phyloP scores from a whole-genome alignment of 2,888 invertebrate species.

The Tetropium fuscum region DNA sequence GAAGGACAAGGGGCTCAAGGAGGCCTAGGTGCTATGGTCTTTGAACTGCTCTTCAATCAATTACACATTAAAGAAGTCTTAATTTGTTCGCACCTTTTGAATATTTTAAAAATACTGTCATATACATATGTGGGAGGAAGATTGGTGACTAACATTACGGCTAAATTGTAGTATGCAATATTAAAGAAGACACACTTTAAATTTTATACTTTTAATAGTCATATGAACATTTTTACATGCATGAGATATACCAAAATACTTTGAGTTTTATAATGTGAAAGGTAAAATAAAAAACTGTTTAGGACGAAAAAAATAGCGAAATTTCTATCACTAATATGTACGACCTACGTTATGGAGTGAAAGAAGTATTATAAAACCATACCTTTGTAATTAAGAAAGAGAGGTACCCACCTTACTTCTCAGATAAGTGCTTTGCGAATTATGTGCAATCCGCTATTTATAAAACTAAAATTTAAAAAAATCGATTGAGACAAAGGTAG shows the following conservation, averaged over 20 bases:
- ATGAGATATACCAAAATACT: slow-evolving; percentile 61
- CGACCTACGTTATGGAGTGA: slow-evolving; percentile 49
- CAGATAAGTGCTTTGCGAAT: slow-evolving; percentile 31
- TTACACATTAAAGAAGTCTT: too few relatives aligned
- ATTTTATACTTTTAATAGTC: slow-evolving; percentile 54
- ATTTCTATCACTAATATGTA: slow-evolving; percentile 50
- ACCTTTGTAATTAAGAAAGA: slow-evolving; percentile 49
- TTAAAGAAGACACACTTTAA: slow-evolving; percentile 3
- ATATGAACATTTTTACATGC: slow-evolving; percentile 66
- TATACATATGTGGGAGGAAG: neutral
- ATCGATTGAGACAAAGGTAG: slow-evolving; percentile 24
- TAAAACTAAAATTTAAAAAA: slow-evolving; percentile 29
- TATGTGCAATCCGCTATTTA: slow-evolving; percentile 38
- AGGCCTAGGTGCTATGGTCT: too few relatives aligned
- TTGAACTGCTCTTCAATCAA: too few relatives aligned
- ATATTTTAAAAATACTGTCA: neutral
- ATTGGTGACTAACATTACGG: neutral
- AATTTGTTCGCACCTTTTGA: too few relatives aligned
- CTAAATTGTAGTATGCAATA: neutral
- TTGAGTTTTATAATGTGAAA: slow-evolving; percentile 53
- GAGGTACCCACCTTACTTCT: slow-evolving; percentile 55
- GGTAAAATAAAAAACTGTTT: slow-evolving; percentile 53
- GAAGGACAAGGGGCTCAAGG: too few relatives aligned
- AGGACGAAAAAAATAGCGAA: slow-evolving; percentile 55
- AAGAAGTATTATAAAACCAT: slow-evolving; percentile 51